These are phyloP conservation scores for Mimachlamys varia DNA, from an alignment of 2,888 invertebrate genomes.

Conservation along the genomic window DNA sequence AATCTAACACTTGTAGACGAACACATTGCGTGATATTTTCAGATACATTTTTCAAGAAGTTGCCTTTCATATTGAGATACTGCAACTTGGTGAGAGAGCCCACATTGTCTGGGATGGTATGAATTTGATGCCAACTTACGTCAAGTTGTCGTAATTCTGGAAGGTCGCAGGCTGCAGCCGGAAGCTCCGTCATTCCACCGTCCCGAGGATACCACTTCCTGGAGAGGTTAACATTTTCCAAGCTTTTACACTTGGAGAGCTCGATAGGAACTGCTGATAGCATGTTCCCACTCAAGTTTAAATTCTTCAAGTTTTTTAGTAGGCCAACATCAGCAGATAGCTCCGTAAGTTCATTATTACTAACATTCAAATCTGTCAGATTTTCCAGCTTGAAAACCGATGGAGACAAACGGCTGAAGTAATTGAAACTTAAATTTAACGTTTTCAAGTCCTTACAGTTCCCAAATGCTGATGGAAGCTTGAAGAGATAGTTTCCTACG, in stretches of 20 bases:
- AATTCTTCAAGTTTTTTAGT: conserved; percentile 62
- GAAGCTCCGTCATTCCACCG: conserved; percentile 68
- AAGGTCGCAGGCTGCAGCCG: conserved; percentile 67
- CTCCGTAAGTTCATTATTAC: conserved; percentile 69
- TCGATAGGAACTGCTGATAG: conserved; percentile 68
- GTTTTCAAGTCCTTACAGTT: conserved; percentile 65
- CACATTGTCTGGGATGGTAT: conserved; percentile 72
- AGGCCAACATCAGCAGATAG: conserved; percentile 66
- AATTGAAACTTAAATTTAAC: conserved; percentile 72
- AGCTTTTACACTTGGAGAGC: conserved; percentile 64
- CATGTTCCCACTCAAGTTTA: conserved; percentile 72
- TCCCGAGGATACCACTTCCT: conserved; percentile 74
- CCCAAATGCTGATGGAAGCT: conserved; percentile 71
- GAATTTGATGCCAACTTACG: conserved; percentile 75
- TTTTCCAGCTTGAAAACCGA: conserved; percentile 66
- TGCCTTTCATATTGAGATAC: conserved; percentile 71
- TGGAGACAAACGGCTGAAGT: conserved; percentile 67
- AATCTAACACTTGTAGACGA: conserved; percentile 67
- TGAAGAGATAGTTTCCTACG: conserved; percentile 70
- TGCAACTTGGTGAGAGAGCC: conserved; percentile 68
- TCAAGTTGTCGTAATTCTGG: conserved; percentile 68
- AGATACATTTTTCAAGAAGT: conserved; percentile 71
- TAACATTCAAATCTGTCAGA: conserved; percentile 66
- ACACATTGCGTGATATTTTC: conserved; percentile 68
- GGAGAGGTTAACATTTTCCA: conserved; percentile 72